These are phyloP conservation scores for Tenthredo distinguenda DNA, from an alignment of 2,888 invertebrate genomes.

Conservation along the genomic window DNA sequence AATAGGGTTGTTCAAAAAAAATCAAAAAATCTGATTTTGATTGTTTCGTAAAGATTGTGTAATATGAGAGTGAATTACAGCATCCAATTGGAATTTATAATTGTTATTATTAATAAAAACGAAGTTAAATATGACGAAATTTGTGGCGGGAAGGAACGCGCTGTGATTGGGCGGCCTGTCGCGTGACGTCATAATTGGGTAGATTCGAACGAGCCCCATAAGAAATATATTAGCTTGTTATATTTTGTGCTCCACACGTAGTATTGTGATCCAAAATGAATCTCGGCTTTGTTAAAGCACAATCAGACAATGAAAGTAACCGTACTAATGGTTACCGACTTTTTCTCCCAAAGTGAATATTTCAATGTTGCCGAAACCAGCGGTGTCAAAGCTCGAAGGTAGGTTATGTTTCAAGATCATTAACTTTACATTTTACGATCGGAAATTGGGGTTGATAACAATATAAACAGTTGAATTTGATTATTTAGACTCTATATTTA, in stretches of 20 bases:
- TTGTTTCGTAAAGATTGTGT: no score
- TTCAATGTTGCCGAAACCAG: constrained; percentile 51
- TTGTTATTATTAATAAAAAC: background rate
- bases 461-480: background rate
- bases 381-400: constrained; percentile 53
- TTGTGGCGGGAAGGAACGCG: background rate
- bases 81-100: background rate
- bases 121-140: background rate
- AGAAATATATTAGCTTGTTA: background rate
- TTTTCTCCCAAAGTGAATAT: constrained; percentile 24
- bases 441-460: background rate
- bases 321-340: constrained; percentile 52
- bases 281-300: constrained; percentile 39
- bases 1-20: no score
- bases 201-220: constrained; percentile 18
- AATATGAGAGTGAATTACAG: no score
- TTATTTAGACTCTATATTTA: no score
- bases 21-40: no score
- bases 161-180: constrained; percentile 3
- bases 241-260: background rate
- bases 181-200: constrained; percentile 11
- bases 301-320: constrained; percentile 54
- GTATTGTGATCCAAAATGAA: constrained; percentile 14
- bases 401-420: constrained; percentile 37
- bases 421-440: background rate